Evolutionary conservation across 2,888 invertebrate genomes (phyloP).

Genomic region (Anaspis maculata): DNA sequence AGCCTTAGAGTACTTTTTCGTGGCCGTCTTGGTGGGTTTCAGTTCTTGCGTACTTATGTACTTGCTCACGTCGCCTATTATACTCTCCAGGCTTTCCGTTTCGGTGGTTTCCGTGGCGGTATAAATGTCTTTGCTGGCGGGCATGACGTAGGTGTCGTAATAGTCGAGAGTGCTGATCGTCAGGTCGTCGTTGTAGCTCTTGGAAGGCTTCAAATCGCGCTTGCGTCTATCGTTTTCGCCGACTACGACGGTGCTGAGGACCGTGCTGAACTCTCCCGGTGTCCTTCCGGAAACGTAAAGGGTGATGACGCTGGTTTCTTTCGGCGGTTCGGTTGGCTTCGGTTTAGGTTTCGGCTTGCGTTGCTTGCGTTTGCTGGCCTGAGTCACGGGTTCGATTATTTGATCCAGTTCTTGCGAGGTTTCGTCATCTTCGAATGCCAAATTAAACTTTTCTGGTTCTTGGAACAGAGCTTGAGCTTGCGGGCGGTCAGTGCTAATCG

Average conservation of each 20-base stretch:
- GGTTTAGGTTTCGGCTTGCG: slow-evolving; percentile 41
- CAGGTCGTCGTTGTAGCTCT: slow-evolving; percentile 33
- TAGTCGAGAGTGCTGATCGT: slow-evolving; percentile 45
- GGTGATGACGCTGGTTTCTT: slow-evolving; percentile 72
- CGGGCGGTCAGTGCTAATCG: slow-evolving; percentile 13
- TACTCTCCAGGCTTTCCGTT: slow-evolving; percentile 73
- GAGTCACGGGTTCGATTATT: neutral
- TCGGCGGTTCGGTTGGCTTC: slow-evolving; percentile 44
- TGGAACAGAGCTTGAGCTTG: slow-evolving; percentile 17
- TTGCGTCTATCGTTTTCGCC: slow-evolving; percentile 51
- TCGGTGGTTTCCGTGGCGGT: slow-evolving; percentile 39
- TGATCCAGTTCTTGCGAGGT: slow-evolving; percentile 19
- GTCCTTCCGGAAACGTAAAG: slow-evolving; percentile 80
- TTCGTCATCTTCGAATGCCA: slow-evolving; percentile 42
- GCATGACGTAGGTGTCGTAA: slow-evolving; percentile 42
- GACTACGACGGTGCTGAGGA: slow-evolving; percentile 72
- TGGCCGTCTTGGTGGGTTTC: slow-evolving; percentile 39
- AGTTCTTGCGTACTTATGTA: slow-evolving; percentile 42
- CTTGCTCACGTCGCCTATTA: slow-evolving; percentile 67
- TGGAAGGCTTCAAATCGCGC: slow-evolving; percentile 45
- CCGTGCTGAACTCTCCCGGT: slow-evolving; percentile 86
- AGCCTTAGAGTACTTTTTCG: slow-evolving; percentile 33
- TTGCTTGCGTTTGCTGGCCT: slow-evolving; percentile 25
- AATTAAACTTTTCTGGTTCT: slow-evolving; percentile 24
- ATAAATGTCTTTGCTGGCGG: slow-evolving; percentile 42